Conservation (phyloP, 2,797 vertebrate species). For the Danio kyathit region DNA sequence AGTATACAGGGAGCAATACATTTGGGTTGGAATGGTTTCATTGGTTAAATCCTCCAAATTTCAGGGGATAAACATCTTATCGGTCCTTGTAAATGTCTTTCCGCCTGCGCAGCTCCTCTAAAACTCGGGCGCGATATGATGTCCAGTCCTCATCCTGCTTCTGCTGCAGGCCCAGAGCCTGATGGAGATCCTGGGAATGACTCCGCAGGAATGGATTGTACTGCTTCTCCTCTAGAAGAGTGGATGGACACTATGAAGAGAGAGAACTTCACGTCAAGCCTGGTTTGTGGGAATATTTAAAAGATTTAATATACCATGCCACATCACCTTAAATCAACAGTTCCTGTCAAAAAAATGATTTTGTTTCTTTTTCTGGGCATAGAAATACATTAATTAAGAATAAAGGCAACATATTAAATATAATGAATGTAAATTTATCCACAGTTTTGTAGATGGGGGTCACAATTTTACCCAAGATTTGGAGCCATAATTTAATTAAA, state of each 20-base stretch:
- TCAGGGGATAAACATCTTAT: constrained; percentile 64
- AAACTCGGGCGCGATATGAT: constrained; percentile 86
- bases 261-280: not conserved
- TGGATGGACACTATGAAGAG: constrained; percentile 87
- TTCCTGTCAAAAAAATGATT: too few relatives aligned
- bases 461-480: too few relatives aligned
- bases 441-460: too few relatives aligned
- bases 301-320: not conserved
- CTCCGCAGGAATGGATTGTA: constrained; percentile 96
- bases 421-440: too few relatives aligned
- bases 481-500: too few relatives aligned
- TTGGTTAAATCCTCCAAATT: not conserved
- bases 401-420: too few relatives aligned
- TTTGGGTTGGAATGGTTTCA: constrained; percentile 28
- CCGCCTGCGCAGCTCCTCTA: constrained; percentile 86
- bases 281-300: not conserved
- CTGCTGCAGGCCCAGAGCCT: constrained; percentile 84
- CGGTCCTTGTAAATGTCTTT: constrained; percentile 90
- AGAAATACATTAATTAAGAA: too few relatives aligned
- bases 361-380: too few relatives aligned
- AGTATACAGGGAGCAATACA: not conserved
- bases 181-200: constrained; percentile 85
- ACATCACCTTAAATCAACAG: too few relatives aligned
- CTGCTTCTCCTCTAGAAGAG: constrained; percentile 89
- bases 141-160: constrained; percentile 78